Evolutionary conservation across 2,888 invertebrate species (phyloP).

Genomic region (Cactoblastis cactorum): DNA sequence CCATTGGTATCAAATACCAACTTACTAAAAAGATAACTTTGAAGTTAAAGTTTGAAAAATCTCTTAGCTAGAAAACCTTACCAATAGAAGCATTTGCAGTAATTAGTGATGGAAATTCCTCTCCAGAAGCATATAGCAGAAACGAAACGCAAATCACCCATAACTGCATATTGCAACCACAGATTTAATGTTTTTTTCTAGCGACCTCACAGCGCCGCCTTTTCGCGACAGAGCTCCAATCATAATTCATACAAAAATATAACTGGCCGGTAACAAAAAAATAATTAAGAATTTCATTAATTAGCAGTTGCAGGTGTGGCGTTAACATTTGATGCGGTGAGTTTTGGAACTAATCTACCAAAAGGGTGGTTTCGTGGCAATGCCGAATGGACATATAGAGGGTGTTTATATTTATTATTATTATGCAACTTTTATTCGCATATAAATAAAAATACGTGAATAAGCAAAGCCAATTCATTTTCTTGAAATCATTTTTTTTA

Average conservation of each 20-base stretch:
- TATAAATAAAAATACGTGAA: too few species aligned
- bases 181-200: slow-evolving; percentile 1
- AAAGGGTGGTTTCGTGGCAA: slow-evolving; percentile 13
- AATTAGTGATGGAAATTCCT: slow-evolving; percentile 86
- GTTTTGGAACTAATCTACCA: slow-evolving; percentile 26
- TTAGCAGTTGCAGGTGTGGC: slow-evolving; percentile 36
- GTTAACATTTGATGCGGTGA: slow-evolving; percentile 49
- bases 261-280: slow-evolving; percentile 27
- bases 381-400: slow-evolving; percentile 20
- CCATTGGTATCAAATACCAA: too few species aligned
- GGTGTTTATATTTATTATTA: slow-evolving; percentile 13
- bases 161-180: slow-evolving; percentile 45
- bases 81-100: slow-evolving; percentile 87
- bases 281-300: slow-evolving; percentile 21
- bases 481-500: too few species aligned
- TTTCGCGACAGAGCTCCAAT: slow-evolving; percentile 30
- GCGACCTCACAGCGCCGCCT: slow-evolving; percentile 26
- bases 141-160: slow-evolving; percentile 37
- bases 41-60: background rate
- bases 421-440: too few species aligned
- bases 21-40: background rate
- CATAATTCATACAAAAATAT: slow-evolving; percentile 51
- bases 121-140: slow-evolving; percentile 40
- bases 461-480: too few species aligned
- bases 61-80: slow-evolving; percentile 41